Evolutionary conservation across 2,888 invertebrate genomes (phyloP), one percentile per base, ranked within the genome.

Genomic region (Harpalus rufipes): DNA sequence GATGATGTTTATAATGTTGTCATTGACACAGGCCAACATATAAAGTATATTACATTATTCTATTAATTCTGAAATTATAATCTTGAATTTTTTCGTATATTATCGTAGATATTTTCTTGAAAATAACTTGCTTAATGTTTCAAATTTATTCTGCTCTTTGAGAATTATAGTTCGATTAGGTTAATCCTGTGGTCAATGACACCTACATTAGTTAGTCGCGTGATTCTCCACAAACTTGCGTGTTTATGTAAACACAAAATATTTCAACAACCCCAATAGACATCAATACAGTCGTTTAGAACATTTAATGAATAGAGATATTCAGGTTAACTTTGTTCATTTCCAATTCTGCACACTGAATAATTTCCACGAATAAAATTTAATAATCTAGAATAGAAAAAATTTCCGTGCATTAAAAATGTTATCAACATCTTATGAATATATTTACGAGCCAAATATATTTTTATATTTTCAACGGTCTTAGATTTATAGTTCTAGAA

Each of bases 161-260:
- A 7, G 44, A 51, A 51, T 61, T 18, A 51, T 51, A 51, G 10
- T 12, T 51, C 44, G 44, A 51, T 51, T 51, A 51, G 10, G 10
- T 51, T 51, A 51, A 51, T 51, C 44, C 44, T 32, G 44, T 51
- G 76, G 76, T 76, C 76, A 76, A 44, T 51, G 76, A 76, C 76
- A 76, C 44, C 10, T 44, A 51, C 44, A 76, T 51, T 76, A 76
- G 76, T 76, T 76, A 76, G 51, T 76, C 51, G 76, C 76, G 76
- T 76, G 76, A 14, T 76, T 68, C 68, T 68, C 76, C 44, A 51
- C 12, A 44, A 56, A 18, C 18, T 21, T 76, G 76, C 76, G 76
- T 76, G 76, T 76, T n/a, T 51, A 76, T n/a, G 51, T 76, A 76
- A 76, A 76, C 76, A 76, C 3, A 76, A 51, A 41, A 76, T 76